Evolutionary conservation across 2,797 vertebrate species (phyloP).

Genomic region (Lateolabrax maculatus): DNA sequence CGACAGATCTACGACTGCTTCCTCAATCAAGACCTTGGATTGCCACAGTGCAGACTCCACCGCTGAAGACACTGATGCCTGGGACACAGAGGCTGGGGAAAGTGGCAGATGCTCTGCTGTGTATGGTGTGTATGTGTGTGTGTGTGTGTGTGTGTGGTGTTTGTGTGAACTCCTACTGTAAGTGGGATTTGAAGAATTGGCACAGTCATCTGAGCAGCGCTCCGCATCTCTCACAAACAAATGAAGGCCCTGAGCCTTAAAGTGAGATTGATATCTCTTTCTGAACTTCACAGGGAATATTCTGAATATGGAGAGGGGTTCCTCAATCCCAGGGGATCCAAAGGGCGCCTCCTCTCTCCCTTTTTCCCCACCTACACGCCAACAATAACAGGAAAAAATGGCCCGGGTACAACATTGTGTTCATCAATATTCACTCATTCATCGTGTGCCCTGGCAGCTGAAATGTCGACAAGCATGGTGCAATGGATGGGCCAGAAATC

Average conservation of each 20-base stretch:
- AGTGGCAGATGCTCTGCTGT: constrained; percentile 74
- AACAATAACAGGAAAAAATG: constrained; percentile 79
- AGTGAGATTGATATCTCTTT: constrained; percentile 96
- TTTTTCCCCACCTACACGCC: constrained; percentile 59
- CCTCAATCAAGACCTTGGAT: constrained; percentile 78
- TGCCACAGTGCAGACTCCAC: constrained; percentile 61
- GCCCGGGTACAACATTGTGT: constrained; percentile 83
- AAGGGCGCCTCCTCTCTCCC: constrained; percentile 71
- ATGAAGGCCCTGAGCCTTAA: constrained; percentile 89
- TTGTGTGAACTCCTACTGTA: constrained; percentile 83
- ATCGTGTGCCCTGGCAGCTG: constrained; percentile 87
- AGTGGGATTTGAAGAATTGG: constrained; percentile 91
- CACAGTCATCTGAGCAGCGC: constrained; percentile 87
- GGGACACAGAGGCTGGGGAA: constrained; percentile 75
- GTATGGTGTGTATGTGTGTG: constrained; percentile 32
- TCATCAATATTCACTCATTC: constrained; percentile 90
- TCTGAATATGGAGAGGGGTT: constrained; percentile 91
- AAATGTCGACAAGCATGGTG: constrained; percentile 82
- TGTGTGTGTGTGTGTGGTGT: constrained; percentile 47
- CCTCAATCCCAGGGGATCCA: constrained; percentile 84
- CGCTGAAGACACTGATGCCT: constrained; percentile 65
- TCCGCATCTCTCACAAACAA: constrained; percentile 89
- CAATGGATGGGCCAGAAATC: constrained; percentile 83
- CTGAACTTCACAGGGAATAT: constrained; percentile 90
- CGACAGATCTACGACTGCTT: constrained; percentile 69